Conservation (phyloP, 1,140 invertebrate species). For the Tetragnatha versicolor region DNA sequence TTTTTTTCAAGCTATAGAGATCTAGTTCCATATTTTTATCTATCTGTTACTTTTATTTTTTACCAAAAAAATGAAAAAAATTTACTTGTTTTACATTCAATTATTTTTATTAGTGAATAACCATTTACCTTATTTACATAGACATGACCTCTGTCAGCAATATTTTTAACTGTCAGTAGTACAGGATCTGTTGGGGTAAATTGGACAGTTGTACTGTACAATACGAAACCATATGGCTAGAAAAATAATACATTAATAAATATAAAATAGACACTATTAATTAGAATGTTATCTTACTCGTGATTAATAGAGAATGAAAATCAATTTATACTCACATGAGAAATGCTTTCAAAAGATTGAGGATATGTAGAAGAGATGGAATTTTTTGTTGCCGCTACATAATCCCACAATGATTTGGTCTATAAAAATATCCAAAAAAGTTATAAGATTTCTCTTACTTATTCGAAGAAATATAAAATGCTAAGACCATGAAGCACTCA, state of each 20-base stretch:
- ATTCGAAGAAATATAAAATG: too few species aligned
- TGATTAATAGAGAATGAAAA: too few species aligned
- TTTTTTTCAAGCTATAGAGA: too few species aligned
- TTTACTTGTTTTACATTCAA: too few species aligned
- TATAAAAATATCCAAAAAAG: too few species aligned
- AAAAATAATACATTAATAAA: slow-evolving; percentile 25
- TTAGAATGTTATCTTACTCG: too few species aligned
- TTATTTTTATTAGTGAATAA: too few species aligned
- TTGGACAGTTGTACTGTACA: slow-evolving; percentile 75
- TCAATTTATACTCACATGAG: slow-evolving; percentile 58
- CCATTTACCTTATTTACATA: slow-evolving; percentile 75
- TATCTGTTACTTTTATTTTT: too few species aligned
- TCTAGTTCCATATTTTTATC: too few species aligned
- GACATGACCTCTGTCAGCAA: slow-evolving; percentile 78
- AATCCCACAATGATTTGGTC: slow-evolving; percentile 32
- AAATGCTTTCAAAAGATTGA: slow-evolving; percentile 72
- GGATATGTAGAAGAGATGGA: slow-evolving; percentile 66
- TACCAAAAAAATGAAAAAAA: too few species aligned
- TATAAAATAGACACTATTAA: background rate
- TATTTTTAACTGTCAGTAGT: slow-evolving; percentile 68
- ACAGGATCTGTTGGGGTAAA: slow-evolving; percentile 66
- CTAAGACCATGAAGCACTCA: too few species aligned
- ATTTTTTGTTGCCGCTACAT: background rate
- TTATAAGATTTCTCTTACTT: too few species aligned
- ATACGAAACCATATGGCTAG: slow-evolving; percentile 70